Conservation (phyloP, 1,140 invertebrate species). For the Idris sp. region DNA sequence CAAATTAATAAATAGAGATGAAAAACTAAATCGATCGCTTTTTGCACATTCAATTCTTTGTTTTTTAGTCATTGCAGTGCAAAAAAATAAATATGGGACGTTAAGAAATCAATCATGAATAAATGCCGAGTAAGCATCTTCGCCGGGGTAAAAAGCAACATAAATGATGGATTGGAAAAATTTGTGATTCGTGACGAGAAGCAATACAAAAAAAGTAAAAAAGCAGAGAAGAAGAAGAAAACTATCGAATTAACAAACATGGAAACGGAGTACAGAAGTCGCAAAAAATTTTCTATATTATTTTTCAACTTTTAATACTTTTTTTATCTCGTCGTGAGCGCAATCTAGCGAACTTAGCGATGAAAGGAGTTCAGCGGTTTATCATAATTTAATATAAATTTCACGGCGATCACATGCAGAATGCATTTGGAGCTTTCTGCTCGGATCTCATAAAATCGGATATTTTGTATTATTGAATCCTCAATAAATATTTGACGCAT, state of each 20-base stretch:
- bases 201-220: neutral
- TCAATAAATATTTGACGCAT: constrained; percentile 47
- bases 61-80: no score
- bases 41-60: constrained; percentile 15
- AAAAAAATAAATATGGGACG: no score
- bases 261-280: neutral
- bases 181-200: neutral
- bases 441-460: constrained; percentile 19
- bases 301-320: constrained; percentile 24
- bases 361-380: constrained; percentile 41
- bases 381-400: constrained; percentile 49
- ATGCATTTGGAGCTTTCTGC: constrained; percentile 17
- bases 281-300: constrained; percentile 5
- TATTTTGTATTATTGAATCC: constrained; percentile 48
- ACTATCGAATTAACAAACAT: constrained; percentile 3
- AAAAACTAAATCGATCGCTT: neutral
- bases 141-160: constrained; percentile 1
- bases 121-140: constrained; percentile 9
- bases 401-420: constrained; percentile 29
- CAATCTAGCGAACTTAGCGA: constrained; percentile 10
- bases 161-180: constrained; percentile 25
- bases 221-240: neutral
- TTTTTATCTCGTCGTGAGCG: constrained; percentile 12
- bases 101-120: no score
- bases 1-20: constrained; percentile 22